Evolutionary conservation across 1,140 invertebrate species (phyloP).

Genomic region (Triops longicaudatus): DNA sequence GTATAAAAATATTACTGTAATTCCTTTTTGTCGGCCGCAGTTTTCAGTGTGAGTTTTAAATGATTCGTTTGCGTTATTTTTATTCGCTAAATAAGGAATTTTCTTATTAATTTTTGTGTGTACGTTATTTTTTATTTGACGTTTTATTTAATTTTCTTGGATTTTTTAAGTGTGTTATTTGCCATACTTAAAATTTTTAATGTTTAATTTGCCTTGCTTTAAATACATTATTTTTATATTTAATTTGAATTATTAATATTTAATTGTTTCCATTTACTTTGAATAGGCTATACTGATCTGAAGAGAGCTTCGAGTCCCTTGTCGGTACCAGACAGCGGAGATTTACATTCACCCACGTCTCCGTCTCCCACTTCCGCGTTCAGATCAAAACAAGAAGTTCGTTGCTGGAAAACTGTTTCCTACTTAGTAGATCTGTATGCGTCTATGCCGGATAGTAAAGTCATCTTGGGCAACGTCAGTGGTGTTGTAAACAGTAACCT

Average conservation of each 20-base stretch:
- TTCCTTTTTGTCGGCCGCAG: neutral
- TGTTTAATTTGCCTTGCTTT: too few relatives aligned
- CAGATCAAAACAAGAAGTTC: slow-evolving; percentile 31
- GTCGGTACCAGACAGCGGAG: neutral
- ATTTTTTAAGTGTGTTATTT: too few relatives aligned
- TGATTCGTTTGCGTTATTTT: neutral
- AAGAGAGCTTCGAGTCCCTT: neutral
- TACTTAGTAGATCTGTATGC: slow-evolving; percentile 86
- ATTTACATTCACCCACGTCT: neutral
- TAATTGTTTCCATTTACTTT: neutral
- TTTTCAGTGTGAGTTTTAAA: neutral
- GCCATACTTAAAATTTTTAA: too few relatives aligned
- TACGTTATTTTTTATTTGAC: neutral
- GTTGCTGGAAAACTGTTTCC: slow-evolving; percentile 91
- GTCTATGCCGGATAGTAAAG: slow-evolving; percentile 88
- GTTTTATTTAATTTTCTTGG: too few relatives aligned
- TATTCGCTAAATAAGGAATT: neutral
- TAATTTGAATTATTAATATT: neutral
- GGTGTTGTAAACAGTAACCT: neutral
- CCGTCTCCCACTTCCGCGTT: neutral
- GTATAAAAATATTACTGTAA: too few relatives aligned
- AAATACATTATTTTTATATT: neutral
- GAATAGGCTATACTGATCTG: neutral
- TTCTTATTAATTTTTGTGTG: neutral
- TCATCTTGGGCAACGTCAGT: slow-evolving; percentile 46